phyloP scores from a whole-genome alignment of 2,113 vertebrate species.

The rat (Rattus norvegicus) region DNA sequence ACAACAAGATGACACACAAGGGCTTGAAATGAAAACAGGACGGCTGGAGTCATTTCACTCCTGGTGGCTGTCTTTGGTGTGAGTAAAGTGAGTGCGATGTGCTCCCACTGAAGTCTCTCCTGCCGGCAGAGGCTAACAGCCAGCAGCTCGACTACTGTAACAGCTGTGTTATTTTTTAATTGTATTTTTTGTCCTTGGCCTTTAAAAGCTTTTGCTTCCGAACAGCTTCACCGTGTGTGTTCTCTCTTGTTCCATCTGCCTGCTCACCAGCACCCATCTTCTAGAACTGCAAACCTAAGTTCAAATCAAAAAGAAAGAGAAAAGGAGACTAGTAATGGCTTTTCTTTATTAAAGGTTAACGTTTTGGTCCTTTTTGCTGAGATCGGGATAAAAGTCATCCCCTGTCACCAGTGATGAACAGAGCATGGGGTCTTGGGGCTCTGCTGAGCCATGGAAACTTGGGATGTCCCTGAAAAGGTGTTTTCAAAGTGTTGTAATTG shows the following conservation, averaged over 20 bases:
- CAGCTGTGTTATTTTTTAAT: slow-evolving; percentile 27
- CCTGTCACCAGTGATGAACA: not conserved
- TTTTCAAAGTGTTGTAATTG: not conserved
- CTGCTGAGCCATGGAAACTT: not conserved
- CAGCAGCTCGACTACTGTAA: not conserved
- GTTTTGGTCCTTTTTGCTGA: not conserved
- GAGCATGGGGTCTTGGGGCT: not conserved
- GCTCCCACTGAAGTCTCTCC: not conserved
- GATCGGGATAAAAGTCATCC: not conserved
- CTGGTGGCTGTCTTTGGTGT: not conserved
- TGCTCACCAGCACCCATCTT: not conserved
- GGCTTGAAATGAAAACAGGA: slow-evolving; percentile 44
- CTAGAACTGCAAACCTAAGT: not conserved
- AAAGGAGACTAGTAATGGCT: not conserved
- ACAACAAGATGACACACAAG: slow-evolving; percentile 31
- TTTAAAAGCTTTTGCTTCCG: slow-evolving; percentile 39
- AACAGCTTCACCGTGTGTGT: slow-evolving; percentile 16
- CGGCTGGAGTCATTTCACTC: slow-evolving; percentile 25
- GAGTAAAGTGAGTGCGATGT: not conserved
- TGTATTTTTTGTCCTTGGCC: slow-evolving; percentile 4
- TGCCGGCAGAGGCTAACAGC: not conserved
- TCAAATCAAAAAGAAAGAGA: slow-evolving; percentile 43
- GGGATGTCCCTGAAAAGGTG: not conserved
- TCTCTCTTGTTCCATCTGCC: not conserved
- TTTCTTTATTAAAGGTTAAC: slow-evolving; percentile 11